A percentile compares a stretch with the other conserved stretches of the same genome.
These are phyloP conservation scores for Napeogenes inachia DNA, from an alignment of 2,888 invertebrate species.

Conservation along the genomic window DNA sequence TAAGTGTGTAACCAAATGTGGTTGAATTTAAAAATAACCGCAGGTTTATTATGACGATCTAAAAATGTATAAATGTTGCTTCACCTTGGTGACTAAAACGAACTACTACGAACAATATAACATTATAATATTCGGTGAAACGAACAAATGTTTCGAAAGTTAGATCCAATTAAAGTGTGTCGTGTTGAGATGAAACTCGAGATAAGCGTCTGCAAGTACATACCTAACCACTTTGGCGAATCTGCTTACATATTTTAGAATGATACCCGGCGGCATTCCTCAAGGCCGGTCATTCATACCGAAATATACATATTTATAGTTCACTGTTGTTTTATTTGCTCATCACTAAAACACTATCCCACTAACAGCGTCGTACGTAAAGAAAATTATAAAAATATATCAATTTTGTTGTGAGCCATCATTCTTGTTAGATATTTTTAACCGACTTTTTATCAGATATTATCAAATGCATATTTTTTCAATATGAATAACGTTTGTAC, in stretches of 20 bases:
- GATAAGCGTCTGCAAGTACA: conserved; percentile 41
- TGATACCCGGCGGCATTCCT: conserved; percentile 57
- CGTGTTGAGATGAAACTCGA: conserved; percentile 43
- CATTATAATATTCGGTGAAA: conserved; percentile 16
- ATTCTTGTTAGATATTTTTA: too few species aligned
- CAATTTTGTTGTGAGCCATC: too few species aligned
- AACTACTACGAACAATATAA: conserved; percentile 8
- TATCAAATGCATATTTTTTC: too few species aligned
- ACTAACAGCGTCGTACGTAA: too few species aligned
- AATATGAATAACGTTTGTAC: too few species aligned
- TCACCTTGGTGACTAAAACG: too few species aligned
- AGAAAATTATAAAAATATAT: too few species aligned
- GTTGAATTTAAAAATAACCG: too few species aligned
- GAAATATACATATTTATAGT: conserved; percentile 23
- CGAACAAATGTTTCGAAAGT: conserved; percentile 30
- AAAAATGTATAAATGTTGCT: too few species aligned
- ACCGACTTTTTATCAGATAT: too few species aligned
- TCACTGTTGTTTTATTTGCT: conserved; percentile 9
- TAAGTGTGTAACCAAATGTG: too few species aligned
- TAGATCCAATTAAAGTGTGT: conserved; percentile 36
- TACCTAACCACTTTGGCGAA: conserved; percentile 34
- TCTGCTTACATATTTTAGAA: conserved; percentile 30
- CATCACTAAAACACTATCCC: not conserved
- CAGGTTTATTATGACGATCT: too few species aligned
- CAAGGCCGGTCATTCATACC: conserved; percentile 64